phyloP scores from a whole-genome alignment of 2,888 invertebrate genomes.

The Sinohyriopsis cumingii region DNA sequence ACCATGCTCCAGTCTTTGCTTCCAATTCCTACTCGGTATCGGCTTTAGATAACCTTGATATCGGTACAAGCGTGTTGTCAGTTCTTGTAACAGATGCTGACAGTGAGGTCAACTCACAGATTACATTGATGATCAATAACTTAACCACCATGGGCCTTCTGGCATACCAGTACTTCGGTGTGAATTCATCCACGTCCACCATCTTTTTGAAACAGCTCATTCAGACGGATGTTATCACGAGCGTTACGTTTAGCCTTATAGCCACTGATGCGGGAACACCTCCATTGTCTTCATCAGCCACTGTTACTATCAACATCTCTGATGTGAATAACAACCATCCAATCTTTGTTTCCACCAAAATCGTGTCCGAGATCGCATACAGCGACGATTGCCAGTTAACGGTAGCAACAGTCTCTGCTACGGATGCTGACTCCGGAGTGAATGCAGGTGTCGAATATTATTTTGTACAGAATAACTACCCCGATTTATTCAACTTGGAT shows the following conservation, averaged over 20 bases:
- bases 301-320: slow-evolving; percentile 46
- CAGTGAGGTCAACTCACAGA: slow-evolving; percentile 44
- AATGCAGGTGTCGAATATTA: slow-evolving; percentile 51
- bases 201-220: slow-evolving; percentile 44
- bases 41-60: slow-evolving; percentile 45
- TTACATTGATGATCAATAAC: slow-evolving; percentile 50
- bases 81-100: slow-evolving; percentile 53
- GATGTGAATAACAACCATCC: slow-evolving; percentile 61
- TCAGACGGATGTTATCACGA: slow-evolving; percentile 48
- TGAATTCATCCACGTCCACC: slow-evolving; percentile 38
- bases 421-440: slow-evolving; percentile 55
- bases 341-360: slow-evolving; percentile 45
- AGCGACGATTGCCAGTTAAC: slow-evolving; percentile 45
- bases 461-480: slow-evolving; percentile 31
- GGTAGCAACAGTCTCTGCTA: slow-evolving; percentile 52
- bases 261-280: slow-evolving; percentile 92
- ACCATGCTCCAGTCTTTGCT: slow-evolving; percentile 56
- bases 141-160: slow-evolving; percentile 30
- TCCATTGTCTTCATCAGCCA: slow-evolving; percentile 89
- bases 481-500: slow-evolving; percentile 44
- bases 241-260: slow-evolving; percentile 75
- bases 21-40: slow-evolving; percentile 35
- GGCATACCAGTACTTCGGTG: slow-evolving; percentile 37
- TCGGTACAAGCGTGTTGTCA: slow-evolving; percentile 42
- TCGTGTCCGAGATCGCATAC: slow-evolving; percentile 57